Base-by-base conservation (phyloP, 2,888 invertebrate genomes). In the Cheilosia vulpina region DNA sequence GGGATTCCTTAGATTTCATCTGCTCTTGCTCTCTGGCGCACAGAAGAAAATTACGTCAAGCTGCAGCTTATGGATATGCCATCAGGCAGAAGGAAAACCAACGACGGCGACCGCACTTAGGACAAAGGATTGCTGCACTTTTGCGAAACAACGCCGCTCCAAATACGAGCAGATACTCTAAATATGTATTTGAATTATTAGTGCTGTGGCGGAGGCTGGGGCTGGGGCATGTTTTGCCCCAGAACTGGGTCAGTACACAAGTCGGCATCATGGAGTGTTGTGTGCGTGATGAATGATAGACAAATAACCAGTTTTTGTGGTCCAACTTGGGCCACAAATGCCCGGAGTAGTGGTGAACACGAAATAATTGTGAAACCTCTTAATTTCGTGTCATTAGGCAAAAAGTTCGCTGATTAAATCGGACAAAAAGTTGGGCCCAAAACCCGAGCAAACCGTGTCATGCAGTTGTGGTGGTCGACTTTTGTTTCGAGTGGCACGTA, bases 391-490 rank as follows among this genome's bases (percentile, higher is more conserved):
- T 71, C 75, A 71, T 84, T 60, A 76, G 71, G 79, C 80, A 80
- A 80, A 80, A 80, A 72, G 66, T 80, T 85, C 69, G 27, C 76
- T 85, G 80, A 85, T 85, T 80, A 85, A 85, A 80, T 69, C 47
- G 55, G 65, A 71, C 71, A 84, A 84, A 84, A 84, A 80, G 65
- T 47, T 17, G 53, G 69, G 27, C 45, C 57, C 43, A 50, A 13
- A 19, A n/a, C 38, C 52, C 34, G 27, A 11, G 11, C 53, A 38
- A 71, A 66, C 41, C 53, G 45, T 71, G 78, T 79, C 72, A 60
- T 65, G 21, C 45, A 65, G 76, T 34, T 9, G 31, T 2, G 9
- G 34, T 34, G 9, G 52, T 65, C 21, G 17, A 72, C 57, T 69
- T 71, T 71, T 76, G 63, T 76, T 68, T 71, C 68, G 50, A 78